phyloP scores from a whole-genome alignment of 2,888 invertebrate genomes.

The Ormyrus pomaceus region DNA sequence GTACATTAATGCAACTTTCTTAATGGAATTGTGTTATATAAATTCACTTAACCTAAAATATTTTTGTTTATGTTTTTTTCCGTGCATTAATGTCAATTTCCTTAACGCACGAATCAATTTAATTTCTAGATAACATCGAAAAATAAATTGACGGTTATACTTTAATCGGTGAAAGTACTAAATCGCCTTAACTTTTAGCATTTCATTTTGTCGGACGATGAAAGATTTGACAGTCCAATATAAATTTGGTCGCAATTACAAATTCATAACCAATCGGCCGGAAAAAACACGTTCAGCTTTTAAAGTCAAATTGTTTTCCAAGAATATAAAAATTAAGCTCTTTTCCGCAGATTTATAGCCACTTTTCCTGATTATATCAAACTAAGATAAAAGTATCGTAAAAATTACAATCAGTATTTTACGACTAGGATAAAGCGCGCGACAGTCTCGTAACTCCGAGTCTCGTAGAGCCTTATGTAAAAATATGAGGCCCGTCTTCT shows the following conservation, averaged over 20 bases:
- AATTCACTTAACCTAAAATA: conserved; percentile 24
- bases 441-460: conserved; percentile 32
- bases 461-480: conserved; percentile 15
- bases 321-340: conserved; percentile 39
- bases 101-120: conserved; percentile 5
- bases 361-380: conserved; percentile 54
- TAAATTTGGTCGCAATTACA: background rate
- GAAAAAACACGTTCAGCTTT: too few relatives aligned
- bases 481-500: conserved; percentile 21
- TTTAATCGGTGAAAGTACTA: background rate
- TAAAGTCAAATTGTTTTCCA: conserved; percentile 32
- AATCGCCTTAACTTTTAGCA: background rate
- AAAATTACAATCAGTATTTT: conserved; percentile 55
- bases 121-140: conserved; percentile 6
- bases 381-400: conserved; percentile 53
- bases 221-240: background rate
- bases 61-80: conserved; percentile 8
- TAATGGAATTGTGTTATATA: conserved; percentile 35
- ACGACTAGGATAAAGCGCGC: conserved; percentile 33
- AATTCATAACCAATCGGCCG: background rate
- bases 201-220: background rate
- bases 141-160: background rate
- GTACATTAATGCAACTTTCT: conserved; percentile 40
- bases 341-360: conserved; percentile 47
- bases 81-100: conserved; percentile 1